Conservation (phyloP, 2,113 vertebrate genomes). For the Vulpes lagopus region DNA sequence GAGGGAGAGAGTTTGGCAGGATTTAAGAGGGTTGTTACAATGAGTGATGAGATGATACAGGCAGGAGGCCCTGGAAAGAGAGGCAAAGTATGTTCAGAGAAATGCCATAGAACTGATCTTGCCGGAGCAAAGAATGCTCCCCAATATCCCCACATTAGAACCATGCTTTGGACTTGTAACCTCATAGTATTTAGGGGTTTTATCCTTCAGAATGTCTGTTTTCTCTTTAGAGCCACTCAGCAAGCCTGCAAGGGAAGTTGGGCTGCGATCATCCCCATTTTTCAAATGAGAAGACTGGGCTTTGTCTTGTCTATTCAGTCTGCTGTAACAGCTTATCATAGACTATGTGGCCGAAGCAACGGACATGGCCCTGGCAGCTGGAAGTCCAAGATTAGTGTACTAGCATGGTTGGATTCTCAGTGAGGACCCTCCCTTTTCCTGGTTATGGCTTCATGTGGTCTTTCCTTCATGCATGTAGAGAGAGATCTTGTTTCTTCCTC, state of each 20-base stretch:
- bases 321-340: background rate
- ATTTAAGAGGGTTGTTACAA: background rate
- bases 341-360: background rate
- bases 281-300: background rate
- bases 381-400: background rate
- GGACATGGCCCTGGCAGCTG: background rate
- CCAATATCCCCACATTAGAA: background rate
- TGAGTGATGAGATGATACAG: too few species aligned
- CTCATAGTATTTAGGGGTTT: background rate
- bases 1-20: background rate
- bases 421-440: background rate
- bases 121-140: background rate
- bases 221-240: background rate
- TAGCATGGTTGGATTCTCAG: fast-evolving
- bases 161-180: background rate
- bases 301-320: background rate
- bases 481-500: background rate
- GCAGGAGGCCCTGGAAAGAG: background rate
- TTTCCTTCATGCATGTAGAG: background rate
- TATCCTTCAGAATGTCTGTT: background rate
- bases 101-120: too few species aligned
- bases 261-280: background rate
- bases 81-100: background rate
- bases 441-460: background rate
- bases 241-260: background rate